Percentiles rank a stretch among this genome's conserved stretches.
phyloP scores from a whole-genome alignment of 2,888 invertebrate genomes.

The Pegoplata infirma region DNA sequence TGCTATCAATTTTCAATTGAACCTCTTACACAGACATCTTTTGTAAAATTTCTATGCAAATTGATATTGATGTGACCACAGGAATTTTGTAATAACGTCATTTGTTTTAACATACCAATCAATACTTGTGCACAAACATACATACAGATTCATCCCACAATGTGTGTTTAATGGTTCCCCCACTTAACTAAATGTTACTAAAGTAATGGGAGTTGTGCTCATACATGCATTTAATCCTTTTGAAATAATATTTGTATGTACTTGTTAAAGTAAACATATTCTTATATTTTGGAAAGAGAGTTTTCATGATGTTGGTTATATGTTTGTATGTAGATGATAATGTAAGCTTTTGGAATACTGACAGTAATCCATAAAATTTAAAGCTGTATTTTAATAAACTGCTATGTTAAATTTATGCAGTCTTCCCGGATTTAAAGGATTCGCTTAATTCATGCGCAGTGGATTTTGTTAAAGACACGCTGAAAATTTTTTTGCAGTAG shows the following conservation, averaged over 20 bases:
- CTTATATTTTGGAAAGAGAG: background rate
- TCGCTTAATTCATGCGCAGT: too few relatives aligned
- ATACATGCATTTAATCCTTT: constrained; percentile 52
- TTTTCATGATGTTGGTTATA: too few relatives aligned
- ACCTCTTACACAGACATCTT: constrained; percentile 10
- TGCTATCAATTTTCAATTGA: too few relatives aligned
- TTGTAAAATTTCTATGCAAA: constrained; percentile 52
- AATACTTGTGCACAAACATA: constrained; percentile 31
- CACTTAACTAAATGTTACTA: constrained; percentile 22
- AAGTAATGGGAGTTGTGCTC: constrained; percentile 29
- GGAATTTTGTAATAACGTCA: constrained; percentile 62
- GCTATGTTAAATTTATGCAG: too few relatives aligned
- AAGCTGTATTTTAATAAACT: too few relatives aligned
- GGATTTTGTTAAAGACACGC: too few relatives aligned
- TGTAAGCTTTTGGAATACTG: too few relatives aligned
- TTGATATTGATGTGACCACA: constrained; percentile 63
- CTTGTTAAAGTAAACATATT: constrained; percentile 38
- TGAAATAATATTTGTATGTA: constrained; percentile 42
- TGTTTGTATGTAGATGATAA: too few relatives aligned
- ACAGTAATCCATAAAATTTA: too few relatives aligned
- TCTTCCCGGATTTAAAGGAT: too few relatives aligned
- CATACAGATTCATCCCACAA: background rate
- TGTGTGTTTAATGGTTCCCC: background rate
- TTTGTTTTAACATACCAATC: constrained; percentile 59
- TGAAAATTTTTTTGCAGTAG: too few relatives aligned